Base-by-base conservation (phyloP, 2,113 vertebrate species). In the Dipodomys ordii region DNA sequence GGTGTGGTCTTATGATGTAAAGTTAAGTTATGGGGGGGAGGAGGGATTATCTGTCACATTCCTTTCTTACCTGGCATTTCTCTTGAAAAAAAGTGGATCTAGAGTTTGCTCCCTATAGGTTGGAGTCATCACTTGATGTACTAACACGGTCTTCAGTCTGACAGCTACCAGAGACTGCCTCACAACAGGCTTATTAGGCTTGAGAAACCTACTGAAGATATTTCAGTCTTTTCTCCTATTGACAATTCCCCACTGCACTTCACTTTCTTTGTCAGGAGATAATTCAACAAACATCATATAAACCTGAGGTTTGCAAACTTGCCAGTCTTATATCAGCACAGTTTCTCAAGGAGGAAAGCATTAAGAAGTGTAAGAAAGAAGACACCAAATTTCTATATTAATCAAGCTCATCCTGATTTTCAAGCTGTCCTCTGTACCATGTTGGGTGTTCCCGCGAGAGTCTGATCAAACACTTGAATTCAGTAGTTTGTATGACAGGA, bases 231-330 rank as follows among this genome's bases (percentile, higher is more conserved):
- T 72, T 82, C 87, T 78, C 92, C 82, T 35, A 65, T 65, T 79
- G 95, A 91, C 28, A 87, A 35, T 62, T 92, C 79, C 62, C 81
- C 67, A 71, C 35, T 74, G 68, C 20, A 77, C 91, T 86, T 95
- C 72, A 92, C n/a, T 57, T 78, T 71, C 39, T 91, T 89, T 94
- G 79, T 93, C 60, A 65, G 81, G 86, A 94, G 93, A 87, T 77
- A 92, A 95, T 87, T 93, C 81, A 94, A 76, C 82, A 87, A 95
- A 92, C 49, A 87, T 93, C 88, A 62, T n/a, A 39, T 64, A 96
- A 96, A 94, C 72, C 68, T 83, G 20, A 90, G 68, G 13, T 83
- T 94, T 95, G 90, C 46, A 93, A 92, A 92, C 30, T 65, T 86
- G 22, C 57, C 69, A 68, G n/a, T 94, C 72, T 81, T 90, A 69